Conservation (phyloP, 1,140 invertebrate species). For the Bacillus rossius region DNA sequence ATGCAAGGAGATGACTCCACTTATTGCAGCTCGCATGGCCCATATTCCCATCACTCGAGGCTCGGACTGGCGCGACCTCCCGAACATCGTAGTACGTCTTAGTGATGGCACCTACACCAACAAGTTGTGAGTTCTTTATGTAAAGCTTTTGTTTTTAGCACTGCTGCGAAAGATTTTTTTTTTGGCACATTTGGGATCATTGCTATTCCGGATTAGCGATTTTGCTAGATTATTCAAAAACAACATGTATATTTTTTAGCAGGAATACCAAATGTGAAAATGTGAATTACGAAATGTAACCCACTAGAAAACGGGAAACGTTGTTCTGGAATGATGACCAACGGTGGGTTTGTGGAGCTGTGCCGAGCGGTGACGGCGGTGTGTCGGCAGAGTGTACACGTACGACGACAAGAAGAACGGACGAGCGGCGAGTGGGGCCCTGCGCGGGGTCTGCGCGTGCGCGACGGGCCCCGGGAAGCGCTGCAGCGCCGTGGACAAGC, state of each 20-base stretch:
- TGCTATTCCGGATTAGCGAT: no score
- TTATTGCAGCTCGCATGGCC: slow-evolving; percentile 72
- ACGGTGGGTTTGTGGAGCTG: no score
- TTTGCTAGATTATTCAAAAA: no score
- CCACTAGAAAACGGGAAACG: no score
- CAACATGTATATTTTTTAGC: no score
- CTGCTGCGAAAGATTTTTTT: no score
- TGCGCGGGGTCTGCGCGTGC: slow-evolving; percentile 78
- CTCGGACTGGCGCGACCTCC: slow-evolving; percentile 84
- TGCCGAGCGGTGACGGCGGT: no score
- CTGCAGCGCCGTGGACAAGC: slow-evolving; percentile 68
- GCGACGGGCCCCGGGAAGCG: slow-evolving; percentile 41
- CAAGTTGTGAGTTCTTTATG: slow-evolving; percentile 49
- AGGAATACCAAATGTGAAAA: no score
- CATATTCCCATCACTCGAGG: slow-evolving; percentile 69
- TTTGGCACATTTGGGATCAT: no score
- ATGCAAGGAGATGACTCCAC: slow-evolving; percentile 77
- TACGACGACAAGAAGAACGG: slow-evolving; percentile 68
- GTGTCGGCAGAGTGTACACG: slow-evolving; percentile 52
- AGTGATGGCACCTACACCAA: slow-evolving; percentile 62
- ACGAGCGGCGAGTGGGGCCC: slow-evolving; percentile 46
- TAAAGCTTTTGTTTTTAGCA: background rate
- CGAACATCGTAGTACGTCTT: slow-evolving; percentile 68
- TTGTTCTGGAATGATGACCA: no score
- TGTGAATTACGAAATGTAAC: no score